A percentile compares a stretch with the other conserved stretches of the same genome.
Conservation (phyloP, 2,888 invertebrate species). For the Galerucella nymphaeae region DNA sequence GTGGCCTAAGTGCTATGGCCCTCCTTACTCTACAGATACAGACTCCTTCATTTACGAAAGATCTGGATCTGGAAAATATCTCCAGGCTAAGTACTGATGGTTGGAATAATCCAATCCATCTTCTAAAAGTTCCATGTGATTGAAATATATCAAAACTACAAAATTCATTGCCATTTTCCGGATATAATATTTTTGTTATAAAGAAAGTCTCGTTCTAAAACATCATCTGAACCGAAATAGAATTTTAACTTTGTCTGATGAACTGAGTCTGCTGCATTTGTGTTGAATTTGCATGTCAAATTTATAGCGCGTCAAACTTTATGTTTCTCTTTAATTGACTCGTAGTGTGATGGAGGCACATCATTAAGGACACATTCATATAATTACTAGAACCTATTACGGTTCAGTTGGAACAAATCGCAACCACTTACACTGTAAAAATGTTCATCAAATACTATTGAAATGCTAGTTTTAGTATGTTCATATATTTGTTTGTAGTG, state of each 20-base stretch:
- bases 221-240: constrained; percentile 6
- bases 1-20: no score
- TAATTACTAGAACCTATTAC: constrained; percentile 35
- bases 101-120: no score
- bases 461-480: no score
- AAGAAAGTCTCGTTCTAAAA: neutral
- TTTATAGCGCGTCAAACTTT: constrained; percentile 50
- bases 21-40: no score
- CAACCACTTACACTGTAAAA: constrained; percentile 18
- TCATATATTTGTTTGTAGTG: no score
- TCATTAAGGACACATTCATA: constrained; percentile 40
- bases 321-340: constrained; percentile 42
- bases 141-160: neutral
- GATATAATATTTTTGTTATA: neutral
- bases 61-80: no score
- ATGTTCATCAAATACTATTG: neutral
- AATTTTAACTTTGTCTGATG: constrained; percentile 51
- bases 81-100: no score
- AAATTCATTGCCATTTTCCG: neutral
- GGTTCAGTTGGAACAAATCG: constrained; percentile 19
- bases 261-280: constrained; percentile 54
- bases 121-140: neutral
- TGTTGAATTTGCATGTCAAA: constrained; percentile 53
- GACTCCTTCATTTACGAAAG: no score
- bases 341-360: constrained; percentile 31